Base-by-base conservation (phyloP, 1,140 invertebrate genomes). In the Drosophila equinoxialis region DNA sequence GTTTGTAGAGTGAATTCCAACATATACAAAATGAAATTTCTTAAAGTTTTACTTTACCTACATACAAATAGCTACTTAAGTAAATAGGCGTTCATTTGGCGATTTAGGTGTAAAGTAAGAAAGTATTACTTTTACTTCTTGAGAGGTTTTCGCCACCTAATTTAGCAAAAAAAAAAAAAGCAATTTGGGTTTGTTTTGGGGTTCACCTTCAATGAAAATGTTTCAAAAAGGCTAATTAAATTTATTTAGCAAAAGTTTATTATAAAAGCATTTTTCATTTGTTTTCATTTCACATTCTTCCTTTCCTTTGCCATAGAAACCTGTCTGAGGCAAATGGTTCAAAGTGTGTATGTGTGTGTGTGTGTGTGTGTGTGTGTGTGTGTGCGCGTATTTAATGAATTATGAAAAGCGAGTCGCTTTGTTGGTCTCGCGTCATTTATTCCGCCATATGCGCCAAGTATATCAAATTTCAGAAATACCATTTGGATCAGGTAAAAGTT, bases 391-490 rank as follows among this genome's bases (percentile, higher is more conserved):
- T 48, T 48, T 48, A 51, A 51, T 51, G 45, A 51, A 51, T 51
- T 51, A 51, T 51, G 17, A 51, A 51, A 51, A 23, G 17, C 8
- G 17, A 23, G 45, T 23, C 45, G 3, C 20, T 51, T 51, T 51
- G 37, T 11, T 4, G 37, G 45, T 20, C 45, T 23, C 45, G 7
- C 20, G 2, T 8, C 45, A 51, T 23, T 51, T 11, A 17, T 23
- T 23, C 20, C 17, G 17, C 45, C 45, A 51, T 23, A 51, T 51
- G 45, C 17, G 17, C 45, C 10, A 23, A 48, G 45, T 51, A 51
- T 51, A 51, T 51, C 45, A 51, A 51, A 51, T 51, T 51, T 20
- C 45, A 23, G 45, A 51, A 51, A 51, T 51, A 23, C 45, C 45
- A 51, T 51, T 51, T 51, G 45, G 20, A 51, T 51, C 45, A 51